Conservation (phyloP, 2,888 invertebrate species). For the Leucozona laternaria region DNA sequence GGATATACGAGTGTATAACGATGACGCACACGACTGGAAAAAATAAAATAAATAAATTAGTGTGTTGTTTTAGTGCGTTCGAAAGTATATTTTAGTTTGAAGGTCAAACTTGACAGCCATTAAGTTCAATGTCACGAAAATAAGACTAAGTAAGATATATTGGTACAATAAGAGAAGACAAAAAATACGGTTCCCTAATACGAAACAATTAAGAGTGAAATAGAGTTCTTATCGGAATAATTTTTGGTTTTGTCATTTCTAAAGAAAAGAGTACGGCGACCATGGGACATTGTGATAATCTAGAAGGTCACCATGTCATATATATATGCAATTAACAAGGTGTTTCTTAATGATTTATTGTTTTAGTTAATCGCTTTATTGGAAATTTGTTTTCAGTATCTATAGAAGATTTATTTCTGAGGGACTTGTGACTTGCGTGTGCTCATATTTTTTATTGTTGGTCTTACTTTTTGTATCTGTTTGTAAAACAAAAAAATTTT, state of each 20-base stretch:
- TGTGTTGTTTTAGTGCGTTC: background rate
- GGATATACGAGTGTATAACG: background rate
- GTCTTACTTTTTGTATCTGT: no score
- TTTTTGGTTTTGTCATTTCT: background rate
- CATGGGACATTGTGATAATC: background rate
- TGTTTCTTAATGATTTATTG: background rate
- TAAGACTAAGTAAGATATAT: conserved; percentile 11
- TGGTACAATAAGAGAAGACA: background rate
- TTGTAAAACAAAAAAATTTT: no score
- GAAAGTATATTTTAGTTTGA: conserved; percentile 4
- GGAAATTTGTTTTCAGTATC: background rate
- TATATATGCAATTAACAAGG: background rate
- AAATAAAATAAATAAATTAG: background rate
- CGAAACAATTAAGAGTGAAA: conserved; percentile 24
- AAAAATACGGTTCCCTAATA: background rate
- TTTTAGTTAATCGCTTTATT: background rate
- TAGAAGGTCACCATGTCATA: conserved; percentile 10
- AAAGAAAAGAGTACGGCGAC: conserved; percentile 8
- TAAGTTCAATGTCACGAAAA: conserved; percentile 32
- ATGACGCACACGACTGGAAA: conserved; percentile 37
- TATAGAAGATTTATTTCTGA: background rate
- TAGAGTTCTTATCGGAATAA: conserved; percentile 18
- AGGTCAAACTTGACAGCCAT: conserved; percentile 30
- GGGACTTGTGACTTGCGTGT: background rate
- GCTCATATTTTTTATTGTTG: background rate